Evolutionary conservation across 2,888 invertebrate species (phyloP).

Genomic region (Lacanobia oleracea): DNA sequence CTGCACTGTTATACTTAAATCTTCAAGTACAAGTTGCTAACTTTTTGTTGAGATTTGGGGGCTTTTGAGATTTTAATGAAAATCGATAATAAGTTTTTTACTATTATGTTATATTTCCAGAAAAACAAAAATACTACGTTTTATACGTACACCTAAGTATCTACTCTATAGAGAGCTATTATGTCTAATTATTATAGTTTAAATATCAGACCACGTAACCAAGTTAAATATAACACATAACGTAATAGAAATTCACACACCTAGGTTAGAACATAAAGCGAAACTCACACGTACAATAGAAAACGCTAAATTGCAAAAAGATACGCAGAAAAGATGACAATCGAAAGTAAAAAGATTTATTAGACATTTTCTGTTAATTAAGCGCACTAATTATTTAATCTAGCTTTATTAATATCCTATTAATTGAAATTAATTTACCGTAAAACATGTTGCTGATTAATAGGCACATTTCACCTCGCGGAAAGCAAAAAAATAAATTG

Average conservation of each 20-base stretch:
- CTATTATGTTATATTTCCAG: neutral
- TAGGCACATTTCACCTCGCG: neutral
- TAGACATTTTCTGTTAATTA: constrained; percentile 34
- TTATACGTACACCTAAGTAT: too few relatives aligned
- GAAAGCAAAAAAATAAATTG: neutral
- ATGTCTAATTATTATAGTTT: constrained; percentile 2
- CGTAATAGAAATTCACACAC: constrained; percentile 59
- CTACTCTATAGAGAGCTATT: neutral
- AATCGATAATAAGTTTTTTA: neutral
- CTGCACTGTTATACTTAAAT: neutral
- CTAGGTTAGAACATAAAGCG: constrained; percentile 50
- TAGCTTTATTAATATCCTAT: constrained; percentile 26
- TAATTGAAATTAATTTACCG: constrained; percentile 29
- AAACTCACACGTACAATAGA: constrained; percentile 60
- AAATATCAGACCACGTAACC: constrained; percentile 25
- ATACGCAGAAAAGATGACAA: constrained; percentile 36
- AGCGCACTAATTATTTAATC: constrained; percentile 5
- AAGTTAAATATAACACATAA: constrained; percentile 32
- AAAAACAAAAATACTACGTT: neutral
- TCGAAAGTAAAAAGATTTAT: constrained; percentile 47
- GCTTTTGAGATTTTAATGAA: constrained; percentile 35
- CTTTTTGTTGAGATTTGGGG: constrained; percentile 34
- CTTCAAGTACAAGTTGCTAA: constrained; percentile 3
- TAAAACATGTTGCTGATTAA: neutral
- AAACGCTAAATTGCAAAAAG: constrained; percentile 51